Evolutionary conservation across 2,797 vertebrate species (phyloP).

Genomic region (Champsocephalus esox): DNA sequence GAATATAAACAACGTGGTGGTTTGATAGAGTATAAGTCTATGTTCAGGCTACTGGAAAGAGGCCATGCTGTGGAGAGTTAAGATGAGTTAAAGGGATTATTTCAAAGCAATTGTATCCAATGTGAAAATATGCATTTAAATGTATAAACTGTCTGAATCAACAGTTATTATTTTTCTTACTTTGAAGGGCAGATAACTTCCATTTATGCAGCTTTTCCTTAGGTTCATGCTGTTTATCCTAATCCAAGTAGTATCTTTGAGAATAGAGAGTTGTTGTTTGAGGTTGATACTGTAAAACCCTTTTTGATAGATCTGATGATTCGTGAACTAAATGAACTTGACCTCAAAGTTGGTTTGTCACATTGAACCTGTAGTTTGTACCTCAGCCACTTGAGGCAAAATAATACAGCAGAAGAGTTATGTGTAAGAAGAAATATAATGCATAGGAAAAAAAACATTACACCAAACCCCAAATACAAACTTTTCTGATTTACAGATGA

Average conservation of each 20-base stretch:
- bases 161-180: neutral
- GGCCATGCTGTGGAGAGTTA: neutral
- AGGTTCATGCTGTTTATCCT: no score
- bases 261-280: neutral
- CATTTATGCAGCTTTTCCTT: neutral
- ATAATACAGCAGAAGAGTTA: neutral
- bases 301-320: neutral
- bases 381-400: neutral
- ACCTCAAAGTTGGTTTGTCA: neutral
- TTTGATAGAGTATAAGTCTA: conserved; percentile 9
- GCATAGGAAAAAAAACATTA: neutral
- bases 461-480: neutral
- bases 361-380: conserved; percentile 2
- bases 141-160: neutral
- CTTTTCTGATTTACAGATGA: neutral
- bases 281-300: neutral
- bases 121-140: neutral
- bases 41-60: conserved; percentile 10
- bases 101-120: neutral
- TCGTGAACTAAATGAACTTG: neutral
- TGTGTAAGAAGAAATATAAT: neutral
- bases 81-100: neutral
- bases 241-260: neutral
- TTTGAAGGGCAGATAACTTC: neutral
- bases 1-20: neutral